Base-by-base conservation (phyloP, 2,797 vertebrate genomes). In the Neoniphon sammara region DNA sequence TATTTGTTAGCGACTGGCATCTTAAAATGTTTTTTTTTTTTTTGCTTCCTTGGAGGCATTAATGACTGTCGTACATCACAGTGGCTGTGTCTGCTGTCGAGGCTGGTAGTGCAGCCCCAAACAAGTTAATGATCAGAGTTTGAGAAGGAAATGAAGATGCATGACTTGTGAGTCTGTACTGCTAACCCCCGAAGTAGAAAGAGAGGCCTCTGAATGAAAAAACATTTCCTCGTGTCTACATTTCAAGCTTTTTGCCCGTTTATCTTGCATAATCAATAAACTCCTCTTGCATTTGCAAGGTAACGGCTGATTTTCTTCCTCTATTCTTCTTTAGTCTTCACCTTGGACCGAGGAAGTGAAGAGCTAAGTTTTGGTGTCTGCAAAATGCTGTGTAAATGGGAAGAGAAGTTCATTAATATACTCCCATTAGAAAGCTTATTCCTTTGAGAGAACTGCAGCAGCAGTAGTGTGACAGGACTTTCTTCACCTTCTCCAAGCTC, bases 41-140 rank as follows among this genome's bases (percentile, higher is more conserved):
- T 84, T 61, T 58, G 77, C 78, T 76, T 88, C 86, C 91, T 87
- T 67, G 3, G 73, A 78, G 84, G 81, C 53, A 2, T 75, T 91
- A 90, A 93, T 91, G 86, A 74, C 66, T 49, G 31, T 90, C 89
- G 64, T 94, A 87, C 88, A 93, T 94, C 91, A 93, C 67, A 50
- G 75, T 66, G 78, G 85, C 70, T 73, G 77, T 54, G 70, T 76
- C 80, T 88, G 76, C 85, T 15, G 56, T 73, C 9, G 78, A 20
- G 73, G 75, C 67, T 42, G 63, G 77, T 85, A 84, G 82, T 70
- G 11, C 78, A 82, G 73, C 76, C 68, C 61, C 14, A 73, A 81
- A 61, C 47, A 46, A 86, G 83, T 87, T 93, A 92, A 93, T 91
- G 91, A 93, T 86, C 83, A 84, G 76, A 77, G 85, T 92, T 90